Percentiles rank a stretch among this genome's conserved stretches.
Evolutionary conservation across 2,888 invertebrate genomes (phyloP).

Genomic region (Andrena fulva): DNA sequence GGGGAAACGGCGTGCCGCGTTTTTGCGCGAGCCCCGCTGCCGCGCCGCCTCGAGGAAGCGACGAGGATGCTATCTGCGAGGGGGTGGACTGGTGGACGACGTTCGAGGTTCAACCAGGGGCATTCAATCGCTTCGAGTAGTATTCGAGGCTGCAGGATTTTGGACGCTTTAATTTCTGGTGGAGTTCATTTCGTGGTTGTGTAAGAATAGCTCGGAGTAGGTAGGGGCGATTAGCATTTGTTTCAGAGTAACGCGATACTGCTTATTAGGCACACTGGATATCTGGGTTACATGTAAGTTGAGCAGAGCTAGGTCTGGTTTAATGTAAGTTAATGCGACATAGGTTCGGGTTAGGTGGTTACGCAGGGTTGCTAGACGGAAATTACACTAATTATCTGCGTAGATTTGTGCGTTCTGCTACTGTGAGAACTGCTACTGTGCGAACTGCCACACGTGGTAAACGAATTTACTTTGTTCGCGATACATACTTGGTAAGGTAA

Average conservation of each 20-base stretch:
- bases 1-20: conserved; percentile 14
- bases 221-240: no score
- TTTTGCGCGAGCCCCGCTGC: neutral
- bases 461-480: neutral
- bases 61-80: conserved; percentile 1
- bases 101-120: neutral
- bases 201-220: no score
- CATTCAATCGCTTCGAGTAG: no score
- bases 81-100: conserved; percentile 4
- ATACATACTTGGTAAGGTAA: neutral
- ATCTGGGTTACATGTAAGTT: neutral
- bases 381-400: neutral
- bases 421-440: neutral
- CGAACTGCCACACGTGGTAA: neutral
- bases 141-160: no score
- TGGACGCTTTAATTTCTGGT: no score
- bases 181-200: no score
- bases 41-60: neutral
- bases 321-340: neutral
- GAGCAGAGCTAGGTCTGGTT: neutral
- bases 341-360: neutral
- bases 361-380: neutral
- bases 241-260: no score
- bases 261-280: no score
- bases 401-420: neutral